These are phyloP conservation scores for Acrossocheilus fasciatus DNA, from an alignment of 2,797 vertebrate species.

Conservation along the genomic window DNA sequence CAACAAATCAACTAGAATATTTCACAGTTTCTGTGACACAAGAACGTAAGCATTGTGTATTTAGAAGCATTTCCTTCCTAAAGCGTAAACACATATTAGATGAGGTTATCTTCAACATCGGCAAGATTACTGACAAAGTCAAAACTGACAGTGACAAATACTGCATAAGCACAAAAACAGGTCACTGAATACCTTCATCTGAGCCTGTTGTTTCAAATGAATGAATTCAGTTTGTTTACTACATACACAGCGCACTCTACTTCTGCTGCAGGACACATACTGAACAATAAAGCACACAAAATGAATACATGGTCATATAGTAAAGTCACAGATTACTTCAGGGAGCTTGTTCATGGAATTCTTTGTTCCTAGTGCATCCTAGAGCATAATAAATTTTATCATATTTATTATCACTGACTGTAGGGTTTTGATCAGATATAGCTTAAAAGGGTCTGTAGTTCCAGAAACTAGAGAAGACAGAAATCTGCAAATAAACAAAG, in stretches of 20 bases:
- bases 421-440: slow-evolving; percentile 4
- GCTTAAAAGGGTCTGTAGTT: slow-evolving; percentile 91
- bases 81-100: background rate
- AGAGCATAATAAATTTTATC: slow-evolving; percentile 8
- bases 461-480: slow-evolving; percentile 97
- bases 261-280: background rate
- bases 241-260: background rate
- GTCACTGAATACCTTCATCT: slow-evolving; percentile 5
- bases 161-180: slow-evolving; percentile 20
- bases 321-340: background rate
- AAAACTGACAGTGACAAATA: slow-evolving; percentile 45
- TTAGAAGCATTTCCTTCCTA: slow-evolving; percentile 7
- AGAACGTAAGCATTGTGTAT: background rate
- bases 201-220: background rate
- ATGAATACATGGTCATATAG: background rate
- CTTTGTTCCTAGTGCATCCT: slow-evolving; percentile 26
- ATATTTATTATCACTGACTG: background rate
- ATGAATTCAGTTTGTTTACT: background rate
- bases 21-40: slow-evolving; percentile 58
- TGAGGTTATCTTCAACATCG: slow-evolving; percentile 3
- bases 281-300: slow-evolving; percentile 13
- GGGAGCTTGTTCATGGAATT: slow-evolving; percentile 18
- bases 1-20: slow-evolving; percentile 45
- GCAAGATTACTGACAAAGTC: slow-evolving; percentile 13
- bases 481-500: slow-evolving; percentile 81